Evolutionary conservation across 2,797 vertebrate genomes (phyloP), one percentile per base, ranked within the genome.

Genomic region (Myotis myotis): DNA sequence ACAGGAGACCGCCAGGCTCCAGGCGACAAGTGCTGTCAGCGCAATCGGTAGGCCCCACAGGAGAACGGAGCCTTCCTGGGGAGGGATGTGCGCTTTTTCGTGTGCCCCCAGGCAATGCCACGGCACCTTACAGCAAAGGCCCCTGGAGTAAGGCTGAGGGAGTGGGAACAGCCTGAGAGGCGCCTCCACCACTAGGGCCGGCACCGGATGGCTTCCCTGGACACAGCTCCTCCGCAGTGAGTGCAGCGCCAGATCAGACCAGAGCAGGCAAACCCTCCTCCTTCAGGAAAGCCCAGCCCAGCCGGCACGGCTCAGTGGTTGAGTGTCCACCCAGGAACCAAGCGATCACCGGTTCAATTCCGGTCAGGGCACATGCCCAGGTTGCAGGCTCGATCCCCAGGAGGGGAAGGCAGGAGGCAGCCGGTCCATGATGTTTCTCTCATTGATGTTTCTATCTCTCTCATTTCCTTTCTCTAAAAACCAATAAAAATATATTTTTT

Each of bases 131-230:
- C 19, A 22, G 74, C 94, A 78, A 82, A 97, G 97, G 98, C 86
- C 97, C 98, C 98, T 97, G 97, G 98, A 98, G 98, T 98, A 98
- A 98, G 98, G 98, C 97, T 98, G 98, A 98, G 98, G 98, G 98
- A 96, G 36, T 49, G 47, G 55, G 66, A 20, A 4, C 10, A 8
- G 11, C 10, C 2, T 36, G 11, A 30, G 11, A 22, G 13, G 28
- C 1, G 6, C 12, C 33, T 3, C n/a, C 5, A 19, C 8, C 13
- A 25, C 3, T 3, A 6, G 4, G 33, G 49, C 53, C 12, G 4
- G 2, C 5, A 47, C n/a, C 22, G 20, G 25, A 23, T 0, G 17
- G 62, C 68, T 38, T 22, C 20, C 28, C 1, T 2, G 38, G 41
- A 3, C 15, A 15, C 3, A 4, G 38, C 28, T 81, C 49, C 64